phyloP scores from a whole-genome alignment of 2,888 invertebrate species.

The Schrankia costaestrigalis region DNA sequence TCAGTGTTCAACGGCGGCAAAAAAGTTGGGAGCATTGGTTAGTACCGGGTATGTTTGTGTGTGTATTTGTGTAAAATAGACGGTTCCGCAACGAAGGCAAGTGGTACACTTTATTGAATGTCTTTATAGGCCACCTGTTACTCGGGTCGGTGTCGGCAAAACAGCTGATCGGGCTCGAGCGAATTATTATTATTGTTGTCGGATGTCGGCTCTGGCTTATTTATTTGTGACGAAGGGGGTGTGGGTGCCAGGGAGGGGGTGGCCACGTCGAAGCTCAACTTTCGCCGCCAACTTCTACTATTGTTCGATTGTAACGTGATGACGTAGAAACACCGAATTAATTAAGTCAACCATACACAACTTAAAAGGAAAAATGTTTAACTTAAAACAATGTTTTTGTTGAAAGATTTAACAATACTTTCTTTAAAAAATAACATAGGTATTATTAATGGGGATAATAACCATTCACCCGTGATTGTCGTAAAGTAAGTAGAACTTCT shows the following conservation, averaged over 20 bases:
- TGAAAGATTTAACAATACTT: too few species aligned
- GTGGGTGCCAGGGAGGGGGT: constrained; percentile 40
- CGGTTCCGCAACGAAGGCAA: constrained; percentile 73
- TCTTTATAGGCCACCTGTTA: constrained; percentile 82
- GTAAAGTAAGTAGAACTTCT: too few species aligned
- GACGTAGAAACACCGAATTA: constrained; percentile 29
- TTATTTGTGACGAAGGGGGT: constrained; percentile 68
- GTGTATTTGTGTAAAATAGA: constrained; percentile 68
- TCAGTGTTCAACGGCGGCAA: constrained; percentile 20
- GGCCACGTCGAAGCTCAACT: constrained; percentile 51
- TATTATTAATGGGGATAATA: too few species aligned
- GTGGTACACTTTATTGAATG: constrained; percentile 79
- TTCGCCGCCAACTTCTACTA: constrained; percentile 53
- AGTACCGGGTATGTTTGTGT: constrained; percentile 39
- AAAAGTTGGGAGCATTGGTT: constrained; percentile 35
- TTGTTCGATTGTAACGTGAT: constrained; percentile 44
- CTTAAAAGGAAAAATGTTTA: neutral
- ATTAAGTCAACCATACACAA: constrained; percentile 19
- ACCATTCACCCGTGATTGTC: too few species aligned
- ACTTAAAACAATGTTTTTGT: too few species aligned
- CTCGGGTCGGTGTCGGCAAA: constrained; percentile 75
- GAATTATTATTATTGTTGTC: constrained; percentile 76
- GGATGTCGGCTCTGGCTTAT: constrained; percentile 72
- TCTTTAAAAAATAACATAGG: too few species aligned
- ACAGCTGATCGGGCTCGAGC: constrained; percentile 77